Evolutionary conservation across 2,888 invertebrate species (phyloP).

Genomic region (Crossocerus cetratus): DNA sequence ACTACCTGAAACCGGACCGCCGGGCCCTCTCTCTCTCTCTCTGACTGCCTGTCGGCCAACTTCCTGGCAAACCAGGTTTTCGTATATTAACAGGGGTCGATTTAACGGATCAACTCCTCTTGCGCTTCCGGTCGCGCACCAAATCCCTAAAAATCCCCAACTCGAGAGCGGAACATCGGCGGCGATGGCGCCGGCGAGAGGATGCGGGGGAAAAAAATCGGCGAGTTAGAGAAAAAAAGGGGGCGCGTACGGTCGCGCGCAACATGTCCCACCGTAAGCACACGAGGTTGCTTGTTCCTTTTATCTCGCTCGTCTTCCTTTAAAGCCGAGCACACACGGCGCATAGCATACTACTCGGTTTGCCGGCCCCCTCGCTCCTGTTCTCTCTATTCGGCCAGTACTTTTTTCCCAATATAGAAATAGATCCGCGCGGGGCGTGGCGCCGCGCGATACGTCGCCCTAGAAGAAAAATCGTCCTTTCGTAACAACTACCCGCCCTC

Average conservation of each 20-base stretch:
- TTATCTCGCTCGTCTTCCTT: slow-evolving; percentile 10
- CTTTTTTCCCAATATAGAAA: slow-evolving; percentile 64
- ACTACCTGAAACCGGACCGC: slow-evolving; percentile 25
- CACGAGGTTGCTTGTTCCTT: slow-evolving; percentile 31
- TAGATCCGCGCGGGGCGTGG: slow-evolving; percentile 58
- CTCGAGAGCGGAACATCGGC: slow-evolving; percentile 39
- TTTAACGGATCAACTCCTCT: slow-evolving; percentile 65
- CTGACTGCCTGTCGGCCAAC: slow-evolving; percentile 1
- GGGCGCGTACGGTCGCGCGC: slow-evolving; percentile 9
- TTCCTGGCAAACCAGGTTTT: background rate
- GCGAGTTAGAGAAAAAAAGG: slow-evolving; percentile 44
- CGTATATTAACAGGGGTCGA: slow-evolving; percentile 62
- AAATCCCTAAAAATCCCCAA: slow-evolving; percentile 59
- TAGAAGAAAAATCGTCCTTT: slow-evolving; percentile 66
- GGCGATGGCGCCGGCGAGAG: slow-evolving; percentile 15
- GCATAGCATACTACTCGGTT: slow-evolving; percentile 10
- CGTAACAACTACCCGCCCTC: slow-evolving; percentile 60
- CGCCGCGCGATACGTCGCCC: slow-evolving; percentile 60
- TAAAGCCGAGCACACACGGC: background rate
- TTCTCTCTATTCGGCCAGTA: slow-evolving; percentile 49
- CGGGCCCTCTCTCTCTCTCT: slow-evolving; percentile 9
- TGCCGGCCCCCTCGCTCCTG: slow-evolving; percentile 7
- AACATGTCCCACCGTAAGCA: slow-evolving; percentile 57
- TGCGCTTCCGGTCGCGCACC: slow-evolving; percentile 52
- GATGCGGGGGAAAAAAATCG: slow-evolving; percentile 39